Evolutionary conservation across 2,888 invertebrate species (phyloP).

Genomic region (Drosophila paracracens): DNA sequence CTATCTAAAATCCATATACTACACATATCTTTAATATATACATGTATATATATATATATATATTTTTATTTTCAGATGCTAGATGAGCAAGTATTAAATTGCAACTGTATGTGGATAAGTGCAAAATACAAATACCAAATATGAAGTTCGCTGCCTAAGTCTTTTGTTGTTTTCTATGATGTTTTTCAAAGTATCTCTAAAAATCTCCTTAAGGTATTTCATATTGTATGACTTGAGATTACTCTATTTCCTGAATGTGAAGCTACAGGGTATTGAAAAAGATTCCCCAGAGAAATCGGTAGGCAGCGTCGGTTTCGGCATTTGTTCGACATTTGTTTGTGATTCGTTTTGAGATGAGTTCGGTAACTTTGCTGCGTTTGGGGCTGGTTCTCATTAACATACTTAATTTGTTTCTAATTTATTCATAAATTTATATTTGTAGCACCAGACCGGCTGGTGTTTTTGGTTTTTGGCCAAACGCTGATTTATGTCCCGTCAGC

Average conservation of each 20-base stretch:
- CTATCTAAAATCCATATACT: neutral
- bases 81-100: neutral
- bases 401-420: constrained; percentile 80
- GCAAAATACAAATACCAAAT: constrained; percentile 2
- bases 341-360: constrained; percentile 35
- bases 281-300: constrained; percentile 55
- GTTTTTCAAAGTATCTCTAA: neutral
- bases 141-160: constrained; percentile 72
- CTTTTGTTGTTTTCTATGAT: constrained; percentile 46
- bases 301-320: constrained; percentile 24
- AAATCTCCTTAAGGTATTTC: neutral
- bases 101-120: neutral
- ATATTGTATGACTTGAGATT: neutral
- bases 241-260: neutral
- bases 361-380: constrained; percentile 26
- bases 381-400: constrained; percentile 68
- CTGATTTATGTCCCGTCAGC: constrained; percentile 70
- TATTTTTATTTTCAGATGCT: neutral
- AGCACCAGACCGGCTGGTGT: constrained; percentile 61
- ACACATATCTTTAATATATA: neutral
- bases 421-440: constrained; percentile 80
- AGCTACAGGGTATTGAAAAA: constrained; percentile 7
- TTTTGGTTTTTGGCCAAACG: constrained; percentile 44
- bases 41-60: no score
- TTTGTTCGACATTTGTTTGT: constrained; percentile 39